A percentile compares a stretch with the other conserved stretches of the same genome.
Conservation (phyloP, 2,797 vertebrate species). For the Sus cebifrons region DNA sequence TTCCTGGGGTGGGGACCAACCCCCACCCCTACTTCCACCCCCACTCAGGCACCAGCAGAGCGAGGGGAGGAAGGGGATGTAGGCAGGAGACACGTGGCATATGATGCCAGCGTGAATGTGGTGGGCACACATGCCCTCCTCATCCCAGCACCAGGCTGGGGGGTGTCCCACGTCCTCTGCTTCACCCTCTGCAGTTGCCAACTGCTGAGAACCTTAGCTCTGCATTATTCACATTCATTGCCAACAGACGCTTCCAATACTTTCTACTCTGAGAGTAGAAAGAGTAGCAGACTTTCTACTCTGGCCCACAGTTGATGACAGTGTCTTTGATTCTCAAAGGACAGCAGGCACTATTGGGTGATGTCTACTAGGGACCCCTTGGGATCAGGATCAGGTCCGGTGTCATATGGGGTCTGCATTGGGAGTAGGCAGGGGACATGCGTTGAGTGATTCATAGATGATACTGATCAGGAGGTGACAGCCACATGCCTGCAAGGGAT, state of each 20-base stretch:
- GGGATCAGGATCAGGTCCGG: background rate
- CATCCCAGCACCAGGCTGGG: no score
- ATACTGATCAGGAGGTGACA: no score
- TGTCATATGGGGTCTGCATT: background rate
- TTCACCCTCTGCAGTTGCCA: background rate
- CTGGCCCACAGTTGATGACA: conserved; percentile 76
- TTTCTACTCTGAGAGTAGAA: conserved; percentile 54
- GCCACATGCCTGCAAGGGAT: no score
- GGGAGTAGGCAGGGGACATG: background rate
- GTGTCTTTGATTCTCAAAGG: conserved; percentile 78
- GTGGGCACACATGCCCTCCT: background rate
- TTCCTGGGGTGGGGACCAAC: no score
- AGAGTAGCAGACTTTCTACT: conserved; percentile 58
- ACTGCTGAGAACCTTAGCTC: background rate
- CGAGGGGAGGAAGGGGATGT: no score
- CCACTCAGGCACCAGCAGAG: no score
- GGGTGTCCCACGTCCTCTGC: no score
- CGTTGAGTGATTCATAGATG: background rate
- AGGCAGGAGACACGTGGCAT: no score
- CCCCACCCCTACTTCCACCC: no score
- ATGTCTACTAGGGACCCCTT: background rate
- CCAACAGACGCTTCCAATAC: conserved; percentile 48
- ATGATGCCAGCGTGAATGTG: no score
- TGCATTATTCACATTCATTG: background rate
- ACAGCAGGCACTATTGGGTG: conserved; percentile 76